Evolutionary conservation across 2,113 vertebrate species (phyloP).

Genomic region (Bubo scandiacus): DNA sequence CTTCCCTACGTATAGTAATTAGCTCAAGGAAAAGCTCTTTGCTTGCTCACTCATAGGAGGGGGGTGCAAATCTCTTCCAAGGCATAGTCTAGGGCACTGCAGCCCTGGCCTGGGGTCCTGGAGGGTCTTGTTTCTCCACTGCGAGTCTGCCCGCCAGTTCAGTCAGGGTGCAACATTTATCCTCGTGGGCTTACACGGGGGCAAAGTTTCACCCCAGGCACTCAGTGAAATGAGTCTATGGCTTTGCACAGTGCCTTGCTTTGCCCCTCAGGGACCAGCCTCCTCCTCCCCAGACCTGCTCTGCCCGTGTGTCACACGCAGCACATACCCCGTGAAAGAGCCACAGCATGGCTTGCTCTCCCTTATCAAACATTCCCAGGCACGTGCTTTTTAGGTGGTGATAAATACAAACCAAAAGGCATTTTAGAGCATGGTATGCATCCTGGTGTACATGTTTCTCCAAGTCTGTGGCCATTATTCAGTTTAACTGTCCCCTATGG

Average conservation of each 20-base stretch:
- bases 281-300: not conserved
- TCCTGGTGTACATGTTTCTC: not conserved
- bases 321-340: not conserved
- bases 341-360: not conserved
- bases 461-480: not conserved
- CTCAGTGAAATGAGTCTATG: accelerated
- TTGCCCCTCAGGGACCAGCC: not conserved
- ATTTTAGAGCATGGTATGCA: not conserved
- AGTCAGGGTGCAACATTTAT: not conserved
- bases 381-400: not conserved
- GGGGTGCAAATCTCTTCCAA: not conserved
- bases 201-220: not conserved
- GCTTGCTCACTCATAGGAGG: not conserved
- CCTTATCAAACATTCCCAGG: not conserved
- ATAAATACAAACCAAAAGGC: not conserved
- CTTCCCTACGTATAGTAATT: accelerated
- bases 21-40: not conserved
- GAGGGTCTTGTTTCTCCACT: not conserved
- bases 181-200: accelerated
- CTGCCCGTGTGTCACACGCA: not conserved
- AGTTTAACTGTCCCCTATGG: not conserved
- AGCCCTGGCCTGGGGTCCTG: not conserved
- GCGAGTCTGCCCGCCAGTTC: not conserved
- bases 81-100: accelerated
- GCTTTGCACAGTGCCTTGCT: not conserved